Base-by-base conservation (phyloP, 2,888 invertebrate species). In the Hydrotaea diabolus region DNA sequence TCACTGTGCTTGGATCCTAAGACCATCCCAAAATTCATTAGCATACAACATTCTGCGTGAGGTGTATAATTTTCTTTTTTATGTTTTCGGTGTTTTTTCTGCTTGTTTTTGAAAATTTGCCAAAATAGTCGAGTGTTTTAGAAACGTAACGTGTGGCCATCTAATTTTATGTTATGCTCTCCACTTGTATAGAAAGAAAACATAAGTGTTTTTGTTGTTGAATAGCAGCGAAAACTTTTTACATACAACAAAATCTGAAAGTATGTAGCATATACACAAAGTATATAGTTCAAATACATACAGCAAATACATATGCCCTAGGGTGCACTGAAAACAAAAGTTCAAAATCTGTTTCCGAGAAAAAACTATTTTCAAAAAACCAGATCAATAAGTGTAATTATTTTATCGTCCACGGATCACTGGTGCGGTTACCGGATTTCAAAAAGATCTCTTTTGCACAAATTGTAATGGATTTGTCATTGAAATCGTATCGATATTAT, bases 81-180 rank as follows among this genome's bases (percentile, higher is more conserved):
- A 49, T 69, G 21, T 59, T 2, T 31, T 55, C n/a, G 49, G 39
- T 26, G 2, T 13, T 39, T 39, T 8, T 39, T 71, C 13, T 5
- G 2, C 49, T 57, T 23, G 77, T 55, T 71, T 79, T 84, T 86
- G 86, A 86, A 71, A 77, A 80, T 80, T 83, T 86, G 86, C 83
- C 83, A 86, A 86, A 74, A 36, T 62, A 79, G 77, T 73, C 85
- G 82, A 73, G 69, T 49, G 79, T 74, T 74, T 81, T 62, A 7
- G 62, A 73, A 78, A 73, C 69, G 46, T 2, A 81, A 77, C 69
- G 80, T 78, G 75, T 73, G 80, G 78, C 26, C 80, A 66, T 55
- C 46, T 23, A 66, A 62, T 77, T 64, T 46, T 80, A 71, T 80
- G 69, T 39, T 69, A 39, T 46, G 57, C n/a, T 55, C 49, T 13